Conservation (phyloP, 1,140 invertebrate species). For the Anoplophora glabripennis region DNA sequence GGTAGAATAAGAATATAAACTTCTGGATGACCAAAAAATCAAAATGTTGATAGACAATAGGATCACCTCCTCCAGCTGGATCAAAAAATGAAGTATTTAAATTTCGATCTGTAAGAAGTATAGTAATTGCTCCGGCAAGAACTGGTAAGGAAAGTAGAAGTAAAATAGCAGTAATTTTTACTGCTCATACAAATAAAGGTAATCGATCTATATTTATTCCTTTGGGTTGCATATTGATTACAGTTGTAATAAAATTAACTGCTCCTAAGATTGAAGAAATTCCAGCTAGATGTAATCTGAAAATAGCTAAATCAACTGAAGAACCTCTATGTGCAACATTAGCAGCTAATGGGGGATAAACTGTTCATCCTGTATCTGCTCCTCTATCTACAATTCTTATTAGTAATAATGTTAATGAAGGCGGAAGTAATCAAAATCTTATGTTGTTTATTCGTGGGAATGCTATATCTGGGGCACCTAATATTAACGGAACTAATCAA, state of each 20-base stretch:
- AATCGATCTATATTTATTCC: too few relatives aligned
- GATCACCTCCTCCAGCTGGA: conserved; percentile 63
- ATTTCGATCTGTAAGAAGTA: too few relatives aligned
- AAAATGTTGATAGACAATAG: conserved; percentile 74
- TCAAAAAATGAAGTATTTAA: conserved; percentile 70
- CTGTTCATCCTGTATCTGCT: conserved; percentile 64
- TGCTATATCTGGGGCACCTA: conserved; percentile 70
- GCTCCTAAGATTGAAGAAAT: too few relatives aligned
- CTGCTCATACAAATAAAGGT: too few relatives aligned
- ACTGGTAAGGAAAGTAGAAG: too few relatives aligned
- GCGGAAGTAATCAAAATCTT: conserved; percentile 70
- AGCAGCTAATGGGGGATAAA: conserved; percentile 65
- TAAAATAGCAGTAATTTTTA: too few relatives aligned
- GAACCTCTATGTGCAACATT: conserved; percentile 56
- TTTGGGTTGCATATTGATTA: too few relatives aligned
- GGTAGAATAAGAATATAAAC: conserved; percentile 65
- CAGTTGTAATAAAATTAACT: too few relatives aligned
- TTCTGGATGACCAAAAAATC: conserved; percentile 78
- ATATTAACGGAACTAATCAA: too few relatives aligned
- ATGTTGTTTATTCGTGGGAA: conserved; percentile 77
- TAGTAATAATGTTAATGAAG: conserved; percentile 60
- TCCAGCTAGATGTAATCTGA: too few relatives aligned
- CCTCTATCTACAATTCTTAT: conserved; percentile 59
- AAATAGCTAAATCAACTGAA: too few relatives aligned
- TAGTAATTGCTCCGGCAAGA: too few relatives aligned